A percentile compares a stretch with the other conserved stretches of the same genome.
Evolutionary conservation across 2,797 vertebrate genomes (phyloP).

Genomic region (Gobionotothen gibberifrons): DNA sequence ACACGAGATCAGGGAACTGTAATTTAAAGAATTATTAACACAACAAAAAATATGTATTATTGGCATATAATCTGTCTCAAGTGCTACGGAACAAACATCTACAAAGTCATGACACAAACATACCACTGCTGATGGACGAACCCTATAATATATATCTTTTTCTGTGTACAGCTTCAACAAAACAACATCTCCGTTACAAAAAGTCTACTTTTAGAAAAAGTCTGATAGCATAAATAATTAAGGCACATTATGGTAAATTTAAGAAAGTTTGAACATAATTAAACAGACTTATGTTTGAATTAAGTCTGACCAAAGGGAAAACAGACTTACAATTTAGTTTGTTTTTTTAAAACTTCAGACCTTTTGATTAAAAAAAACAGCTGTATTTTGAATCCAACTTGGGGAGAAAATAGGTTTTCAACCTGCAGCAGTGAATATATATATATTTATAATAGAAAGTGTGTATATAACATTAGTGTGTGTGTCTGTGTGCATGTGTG

Average conservation of each 20-base stretch:
- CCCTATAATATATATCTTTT: neutral
- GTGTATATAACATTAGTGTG: constrained; percentile 75
- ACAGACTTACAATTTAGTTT: neutral
- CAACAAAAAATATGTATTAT: constrained; percentile 51
- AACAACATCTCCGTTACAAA: neutral
- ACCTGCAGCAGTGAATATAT: constrained; percentile 68
- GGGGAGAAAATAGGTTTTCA: constrained; percentile 29
- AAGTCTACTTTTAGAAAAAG: constrained; percentile 26
- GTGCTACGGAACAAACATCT: constrained; percentile 69
- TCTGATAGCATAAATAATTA: constrained; percentile 28
- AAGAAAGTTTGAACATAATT: neutral
- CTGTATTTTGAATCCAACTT: neutral
- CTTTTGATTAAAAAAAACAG: constrained; percentile 3
- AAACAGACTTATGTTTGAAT: neutral
- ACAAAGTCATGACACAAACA: constrained; percentile 50
- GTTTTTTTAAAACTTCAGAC: constrained; percentile 5
- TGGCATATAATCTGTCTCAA: constrained; percentile 71
- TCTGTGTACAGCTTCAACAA: neutral
- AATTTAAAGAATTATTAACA: constrained; percentile 39
- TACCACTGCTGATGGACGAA: constrained; percentile 50
- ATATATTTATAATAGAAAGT: constrained; percentile 50
- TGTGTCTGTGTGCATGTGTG: constrained; percentile 49
- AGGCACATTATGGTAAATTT: constrained; percentile 59
- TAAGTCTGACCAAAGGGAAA: neutral
- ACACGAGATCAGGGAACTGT: constrained; percentile 33